Percentiles rank a stretch among this genome's conserved stretches.
These are phyloP conservation scores for Scaptomyza polygonia DNA, from an alignment of 2,888 invertebrate genomes.

Conservation along the genomic window DNA sequence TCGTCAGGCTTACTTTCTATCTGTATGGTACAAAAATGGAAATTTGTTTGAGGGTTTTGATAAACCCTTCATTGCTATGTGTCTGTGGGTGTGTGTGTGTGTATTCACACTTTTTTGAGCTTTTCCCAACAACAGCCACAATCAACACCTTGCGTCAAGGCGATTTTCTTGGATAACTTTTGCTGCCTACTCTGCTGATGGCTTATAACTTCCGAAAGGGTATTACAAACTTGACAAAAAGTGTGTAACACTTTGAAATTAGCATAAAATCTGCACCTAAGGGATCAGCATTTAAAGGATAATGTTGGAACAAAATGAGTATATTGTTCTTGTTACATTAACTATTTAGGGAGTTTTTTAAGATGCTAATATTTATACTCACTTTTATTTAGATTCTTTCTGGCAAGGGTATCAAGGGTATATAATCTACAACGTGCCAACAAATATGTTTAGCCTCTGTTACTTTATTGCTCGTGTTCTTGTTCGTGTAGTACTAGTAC, in stretches of 20 bases:
- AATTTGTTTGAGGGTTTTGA: conserved; percentile 52
- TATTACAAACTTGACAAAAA: not conserved
- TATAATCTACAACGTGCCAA: not conserved
- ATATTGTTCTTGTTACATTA: not conserved
- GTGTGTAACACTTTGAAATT: not conserved
- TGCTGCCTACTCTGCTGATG: conserved; percentile 3
- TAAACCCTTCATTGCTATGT: not conserved
- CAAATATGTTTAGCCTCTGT: not conserved
- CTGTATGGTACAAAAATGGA: conserved; percentile 52
- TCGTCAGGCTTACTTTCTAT: conserved; percentile 4
- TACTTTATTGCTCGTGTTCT: conserved; percentile 18
- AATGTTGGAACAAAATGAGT: not conserved
- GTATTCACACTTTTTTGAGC: conserved; percentile 56
- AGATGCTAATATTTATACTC: not conserved
- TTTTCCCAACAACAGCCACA: conserved; percentile 46
- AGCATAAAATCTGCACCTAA: not conserved
- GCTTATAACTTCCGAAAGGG: not conserved
- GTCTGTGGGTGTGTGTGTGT: conserved; percentile 47
- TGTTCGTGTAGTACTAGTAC: conserved; percentile 20
- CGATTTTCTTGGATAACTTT: conserved; percentile 22
- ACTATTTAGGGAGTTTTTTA: no score
- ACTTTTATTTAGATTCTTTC: not conserved
- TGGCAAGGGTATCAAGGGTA: not conserved
- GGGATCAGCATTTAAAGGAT: no score
- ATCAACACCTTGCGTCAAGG: conserved; percentile 32